phyloP scores from a whole-genome alignment of 2,113 vertebrate species.

The Scomber japonicus region DNA sequence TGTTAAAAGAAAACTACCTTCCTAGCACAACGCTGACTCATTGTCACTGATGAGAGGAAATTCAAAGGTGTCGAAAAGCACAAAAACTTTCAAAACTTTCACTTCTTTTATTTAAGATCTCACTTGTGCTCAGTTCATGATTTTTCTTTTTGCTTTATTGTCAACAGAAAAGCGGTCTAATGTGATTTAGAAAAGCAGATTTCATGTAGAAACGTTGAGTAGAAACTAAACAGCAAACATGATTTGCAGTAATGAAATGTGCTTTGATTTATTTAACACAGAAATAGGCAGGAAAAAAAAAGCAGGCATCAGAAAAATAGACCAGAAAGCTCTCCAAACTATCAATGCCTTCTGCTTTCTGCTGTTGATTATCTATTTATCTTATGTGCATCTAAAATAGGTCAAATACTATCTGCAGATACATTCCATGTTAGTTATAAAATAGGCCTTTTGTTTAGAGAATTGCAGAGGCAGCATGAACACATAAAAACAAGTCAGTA shows the following conservation, averaged over 20 bases:
- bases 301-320: background rate
- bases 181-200: slow-evolving; percentile 29
- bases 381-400: slow-evolving; percentile 45
- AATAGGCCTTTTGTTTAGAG: slow-evolving; percentile 7
- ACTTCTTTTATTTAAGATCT: slow-evolving; percentile 4
- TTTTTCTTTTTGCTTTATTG: background rate
- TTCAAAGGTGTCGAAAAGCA: background rate
- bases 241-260: slow-evolving; percentile 25
- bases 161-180: slow-evolving; percentile 5
- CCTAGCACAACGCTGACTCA: background rate
- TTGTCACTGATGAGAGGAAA: background rate
- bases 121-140: background rate
- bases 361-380: slow-evolving; percentile 32
- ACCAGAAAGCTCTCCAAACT: slow-evolving; percentile 6
- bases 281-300: slow-evolving; percentile 11
- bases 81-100: background rate
- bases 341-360: background rate
- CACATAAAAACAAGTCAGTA: no score
- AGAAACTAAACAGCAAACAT: background rate
- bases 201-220: background rate
- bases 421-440: background rate
- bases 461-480: slow-evolving; percentile 4
- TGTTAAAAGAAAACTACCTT: background rate
- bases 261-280: slow-evolving; percentile 53
- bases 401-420: slow-evolving; percentile 27